These are phyloP conservation scores for Sipha flava DNA, from an alignment of 1,140 invertebrate genomes.

Conservation along the genomic window DNA sequence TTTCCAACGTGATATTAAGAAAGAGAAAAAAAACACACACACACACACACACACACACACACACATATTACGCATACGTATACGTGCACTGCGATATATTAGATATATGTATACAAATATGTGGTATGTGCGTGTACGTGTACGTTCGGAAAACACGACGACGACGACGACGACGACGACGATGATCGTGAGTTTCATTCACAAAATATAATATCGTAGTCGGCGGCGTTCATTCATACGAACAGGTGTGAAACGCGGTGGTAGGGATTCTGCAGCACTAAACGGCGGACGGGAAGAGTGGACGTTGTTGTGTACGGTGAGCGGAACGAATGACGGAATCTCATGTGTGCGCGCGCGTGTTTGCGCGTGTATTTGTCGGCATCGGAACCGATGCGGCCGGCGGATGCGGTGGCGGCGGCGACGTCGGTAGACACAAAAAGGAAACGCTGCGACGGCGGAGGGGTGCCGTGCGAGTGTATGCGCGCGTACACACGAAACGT, in stretches of 20 bases:
- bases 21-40: neutral
- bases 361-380: too few relatives aligned
- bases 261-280: too few relatives aligned
- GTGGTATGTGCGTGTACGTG: neutral
- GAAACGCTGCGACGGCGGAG: neutral
- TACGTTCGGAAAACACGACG: neutral
- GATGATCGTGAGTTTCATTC: constrained; percentile 28
- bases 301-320: too few relatives aligned
- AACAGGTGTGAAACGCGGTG: neutral
- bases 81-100: neutral
- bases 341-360: neutral
- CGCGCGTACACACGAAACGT: too few relatives aligned
- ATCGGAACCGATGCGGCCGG: too few relatives aligned
- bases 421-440: neutral
- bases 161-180: too few relatives aligned
- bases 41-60: too few relatives aligned
- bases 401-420: too few relatives aligned
- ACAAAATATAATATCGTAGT: neutral
- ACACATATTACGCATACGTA: neutral
- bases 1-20: neutral
- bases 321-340: neutral
- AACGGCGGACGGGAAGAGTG: too few relatives aligned
- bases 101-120: neutral
- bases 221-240: constrained; percentile 18
- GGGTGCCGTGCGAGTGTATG: neutral